phyloP scores from a whole-genome alignment of 2,113 vertebrate species.

The Dicerorhinus sumatrensis region DNA sequence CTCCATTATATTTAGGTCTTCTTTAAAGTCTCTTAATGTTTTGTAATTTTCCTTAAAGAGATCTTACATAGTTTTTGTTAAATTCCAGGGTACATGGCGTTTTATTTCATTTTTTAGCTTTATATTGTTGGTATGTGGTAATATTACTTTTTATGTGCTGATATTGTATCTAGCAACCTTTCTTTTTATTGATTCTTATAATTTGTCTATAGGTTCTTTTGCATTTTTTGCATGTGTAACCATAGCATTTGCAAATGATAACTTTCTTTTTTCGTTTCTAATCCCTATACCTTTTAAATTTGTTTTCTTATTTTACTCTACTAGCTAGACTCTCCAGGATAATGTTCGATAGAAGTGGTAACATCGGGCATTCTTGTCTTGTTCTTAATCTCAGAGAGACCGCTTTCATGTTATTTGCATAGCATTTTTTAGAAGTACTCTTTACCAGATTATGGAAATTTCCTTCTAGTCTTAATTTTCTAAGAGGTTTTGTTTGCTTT shows the following conservation, averaged over 20 bases:
- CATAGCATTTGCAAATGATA: not conserved
- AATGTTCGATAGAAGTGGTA: not conserved
- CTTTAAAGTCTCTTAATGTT: not conserved
- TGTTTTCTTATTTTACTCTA: not conserved
- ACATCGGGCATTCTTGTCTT: not conserved
- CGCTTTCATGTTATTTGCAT: not conserved
- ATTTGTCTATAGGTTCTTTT: not conserved
- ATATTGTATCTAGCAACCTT: not conserved
- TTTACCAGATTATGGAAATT: not conserved
- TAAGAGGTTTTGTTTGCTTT: not conserved
- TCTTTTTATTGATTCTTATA: not conserved
- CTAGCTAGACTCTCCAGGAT: not conserved
- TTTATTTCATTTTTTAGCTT: slow-evolving; percentile 23
- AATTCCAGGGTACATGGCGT: not conserved
- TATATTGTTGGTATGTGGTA: not conserved
- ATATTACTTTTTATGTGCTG: not conserved
- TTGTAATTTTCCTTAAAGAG: not conserved
- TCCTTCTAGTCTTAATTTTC: not conserved
- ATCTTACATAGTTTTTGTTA: not conserved
- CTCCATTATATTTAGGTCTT: not conserved
- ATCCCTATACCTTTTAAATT: not conserved
- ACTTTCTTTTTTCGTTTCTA: not conserved
- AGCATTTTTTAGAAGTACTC: not conserved
- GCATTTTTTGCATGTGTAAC: not conserved
- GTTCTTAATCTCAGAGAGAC: not conserved